Percentiles rank a stretch among this genome's conserved stretches.
Conservation (phyloP, 2,888 invertebrate species). For the Odontomyia ornata region DNA sequence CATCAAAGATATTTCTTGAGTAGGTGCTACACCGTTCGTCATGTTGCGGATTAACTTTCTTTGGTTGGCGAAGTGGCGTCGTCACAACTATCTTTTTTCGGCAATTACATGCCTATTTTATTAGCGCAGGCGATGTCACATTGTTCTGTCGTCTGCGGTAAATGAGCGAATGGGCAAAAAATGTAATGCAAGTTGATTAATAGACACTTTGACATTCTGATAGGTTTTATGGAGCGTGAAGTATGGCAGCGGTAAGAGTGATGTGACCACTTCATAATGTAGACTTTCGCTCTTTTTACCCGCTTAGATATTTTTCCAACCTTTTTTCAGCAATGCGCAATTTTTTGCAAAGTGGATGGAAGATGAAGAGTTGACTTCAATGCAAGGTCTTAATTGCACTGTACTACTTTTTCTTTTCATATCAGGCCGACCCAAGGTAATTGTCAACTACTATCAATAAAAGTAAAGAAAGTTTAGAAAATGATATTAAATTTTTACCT, state of each 20-base stretch:
- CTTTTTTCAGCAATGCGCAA: background rate
- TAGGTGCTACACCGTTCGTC: background rate
- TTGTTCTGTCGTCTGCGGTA: background rate
- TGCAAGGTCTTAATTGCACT: background rate
- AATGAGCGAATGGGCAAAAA: background rate
- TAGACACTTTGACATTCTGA: conserved; percentile 22
- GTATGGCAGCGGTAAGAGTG: conserved; percentile 2
- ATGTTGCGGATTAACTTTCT: background rate
- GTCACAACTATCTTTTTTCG: background rate
- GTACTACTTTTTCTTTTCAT: too few species aligned
- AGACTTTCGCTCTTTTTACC: conserved; percentile 14
- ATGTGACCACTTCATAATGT: conserved; percentile 1
- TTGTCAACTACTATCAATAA: too few species aligned
- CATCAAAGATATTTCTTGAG: background rate
- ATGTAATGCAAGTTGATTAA: conserved; percentile 14
- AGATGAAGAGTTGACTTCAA: background rate
- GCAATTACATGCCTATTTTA: background rate
- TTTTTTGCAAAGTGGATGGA: background rate
- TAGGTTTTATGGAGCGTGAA: conserved; percentile 23
- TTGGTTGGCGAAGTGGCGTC: background rate
- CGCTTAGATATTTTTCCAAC: background rate
- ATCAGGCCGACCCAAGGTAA: too few species aligned
- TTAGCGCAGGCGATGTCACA: background rate
- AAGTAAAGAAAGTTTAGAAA: too few species aligned
- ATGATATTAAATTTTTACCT: too few species aligned